Evolutionary conservation across 2,797 vertebrate genomes (phyloP), one percentile per base, ranked within the genome.

Genomic region (Arnoldichthys spilopterus): DNA sequence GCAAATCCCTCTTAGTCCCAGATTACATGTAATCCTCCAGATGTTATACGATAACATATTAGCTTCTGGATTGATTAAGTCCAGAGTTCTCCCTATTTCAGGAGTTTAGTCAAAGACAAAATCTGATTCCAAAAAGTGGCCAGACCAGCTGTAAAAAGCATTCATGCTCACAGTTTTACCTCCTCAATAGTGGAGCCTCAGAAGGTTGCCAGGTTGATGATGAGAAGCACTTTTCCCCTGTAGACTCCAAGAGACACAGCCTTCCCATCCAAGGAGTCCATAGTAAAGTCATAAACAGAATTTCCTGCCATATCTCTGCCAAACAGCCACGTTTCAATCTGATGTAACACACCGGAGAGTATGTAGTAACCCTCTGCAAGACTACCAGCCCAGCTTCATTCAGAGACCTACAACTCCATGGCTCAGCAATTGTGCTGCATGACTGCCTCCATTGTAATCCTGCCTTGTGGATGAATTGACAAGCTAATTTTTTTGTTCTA

Each of bases 181-280:
- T 95, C 93, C 78, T 91, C 91, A 83, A 91, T 87, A 20, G 94
- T 94, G 79, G 94, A 92, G 77, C 92, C 94, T 95, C 94, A 95
- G 89, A 95, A 95, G 71, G 92, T 94, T 51, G 94, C 94, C 83
- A 95, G 87, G 7, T 95, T 95, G 81, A 93, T 87, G 56, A 95
- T 79, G 76, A 95, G 93, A 56, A 95, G 88, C 68, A 94, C 90
- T 84, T 92, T 94, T 70, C 92, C 90, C 72, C 79, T 90, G 85
- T 89, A 94, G 77, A 82, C 81, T 76, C 86, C 64, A 26, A 95
- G 88, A 40, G 92, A 88, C 82, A 93, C 83, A 2, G 2, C 18
- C 61, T 89, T 86, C 79, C 93, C 92, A 49, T 94, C 91, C 85
- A 95, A 85, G 6, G 89, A 91, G 81, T 92, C 90, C 47, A 89